Evolutionary conservation across 2,797 vertebrate genomes (phyloP), one percentile per base, ranked within the genome.

Genomic region (Rhabdomys pumilio): DNA sequence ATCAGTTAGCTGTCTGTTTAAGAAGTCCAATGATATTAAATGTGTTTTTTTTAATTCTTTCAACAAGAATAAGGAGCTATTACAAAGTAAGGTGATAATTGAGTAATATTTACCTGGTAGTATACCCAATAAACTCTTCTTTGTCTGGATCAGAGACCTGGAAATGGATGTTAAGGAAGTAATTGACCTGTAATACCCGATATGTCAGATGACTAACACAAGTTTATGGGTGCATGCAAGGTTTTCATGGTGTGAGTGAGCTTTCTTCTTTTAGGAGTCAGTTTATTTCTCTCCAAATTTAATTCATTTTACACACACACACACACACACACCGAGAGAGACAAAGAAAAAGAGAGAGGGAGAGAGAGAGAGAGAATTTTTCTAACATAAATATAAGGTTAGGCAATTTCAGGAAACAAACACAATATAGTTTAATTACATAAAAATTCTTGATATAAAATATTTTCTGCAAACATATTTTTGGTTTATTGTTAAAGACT

Each of bases 221-320:
- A 73, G 22, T 10, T 55, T 34, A 0, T 31, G 24, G 20, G 7
- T 81, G 82, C 29, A 4, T 13, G 11, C 44, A 2, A 77, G 4
- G 7, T 5, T 38, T 38, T 3, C 29, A 12, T 69, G 72, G 3
- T 57, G 0, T 85, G 1, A n/a, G 2, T 20, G 50, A 69, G 5
- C 9, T 50, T 59, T 9, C 10, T 41, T 65, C n/a, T 20, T 84
- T 38, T 69, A 88, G 12, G 9, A 12, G 82, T 94, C 26, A 91
- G 55, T 61, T 67, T 44, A 95, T 10, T 84, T 34, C 31, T 82
- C 20, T 93, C 69, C 61, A 86, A 63, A 85, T 73, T 57, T 63
- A 84, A 1, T 34, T 53, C 22, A 53, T 17, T 26, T 72, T 50
- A n/a, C 6, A 67, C 17, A 67, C 38, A 44, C 44, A 44, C 41